Percentiles rank a stretch among this genome's conserved stretches.
Evolutionary conservation across 1,140 invertebrate species (phyloP).

Genomic region (Brachionus plicatilis): DNA sequence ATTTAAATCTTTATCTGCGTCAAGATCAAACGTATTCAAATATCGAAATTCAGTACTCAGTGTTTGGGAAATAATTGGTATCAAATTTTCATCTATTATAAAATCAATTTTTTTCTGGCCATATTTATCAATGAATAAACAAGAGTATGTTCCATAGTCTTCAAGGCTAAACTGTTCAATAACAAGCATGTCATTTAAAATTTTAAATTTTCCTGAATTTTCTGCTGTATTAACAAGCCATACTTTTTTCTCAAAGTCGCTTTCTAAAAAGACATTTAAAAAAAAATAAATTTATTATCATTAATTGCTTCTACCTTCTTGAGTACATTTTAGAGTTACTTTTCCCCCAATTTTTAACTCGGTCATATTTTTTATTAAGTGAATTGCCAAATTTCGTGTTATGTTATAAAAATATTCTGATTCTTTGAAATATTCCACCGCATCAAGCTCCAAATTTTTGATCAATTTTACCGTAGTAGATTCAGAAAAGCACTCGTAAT

Average conservation of each 20-base stretch:
- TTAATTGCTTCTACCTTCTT: background rate
- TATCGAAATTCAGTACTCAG: background rate
- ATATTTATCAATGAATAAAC: slow-evolving; percentile 12
- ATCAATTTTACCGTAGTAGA: background rate
- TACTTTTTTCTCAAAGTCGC: slow-evolving; percentile 1
- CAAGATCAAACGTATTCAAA: background rate
- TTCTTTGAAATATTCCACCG: background rate
- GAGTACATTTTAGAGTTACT: background rate
- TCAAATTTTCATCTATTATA: background rate
- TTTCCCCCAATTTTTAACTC: background rate
- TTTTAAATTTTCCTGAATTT: background rate
- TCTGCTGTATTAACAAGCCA: background rate
- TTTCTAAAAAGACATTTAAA: background rate
- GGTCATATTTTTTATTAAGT: background rate
- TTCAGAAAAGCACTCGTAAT: background rate
- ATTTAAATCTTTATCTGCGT: background rate
- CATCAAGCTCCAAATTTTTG: slow-evolving; percentile 6
- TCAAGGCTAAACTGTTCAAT: background rate
- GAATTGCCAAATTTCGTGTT: background rate
- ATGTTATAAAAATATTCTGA: background rate
- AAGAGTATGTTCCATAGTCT: slow-evolving; percentile 17
- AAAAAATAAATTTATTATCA: background rate
- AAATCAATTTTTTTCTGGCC: background rate
- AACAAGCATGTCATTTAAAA: background rate
- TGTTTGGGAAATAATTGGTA: background rate